phyloP scores from a whole-genome alignment of 1,140 invertebrate species.

The Drosophila sp. region DNA sequence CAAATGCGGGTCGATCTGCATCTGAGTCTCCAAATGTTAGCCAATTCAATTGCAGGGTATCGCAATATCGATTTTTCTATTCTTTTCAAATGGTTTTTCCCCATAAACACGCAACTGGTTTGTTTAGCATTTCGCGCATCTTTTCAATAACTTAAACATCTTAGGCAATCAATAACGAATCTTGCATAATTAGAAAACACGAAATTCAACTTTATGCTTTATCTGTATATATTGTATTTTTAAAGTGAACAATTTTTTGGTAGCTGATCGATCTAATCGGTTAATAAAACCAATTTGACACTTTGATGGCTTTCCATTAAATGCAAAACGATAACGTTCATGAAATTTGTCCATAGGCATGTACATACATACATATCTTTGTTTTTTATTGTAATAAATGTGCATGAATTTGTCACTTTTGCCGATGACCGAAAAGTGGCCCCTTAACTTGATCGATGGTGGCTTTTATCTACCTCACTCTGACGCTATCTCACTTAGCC shows the following conservation, averaged over 20 bases:
- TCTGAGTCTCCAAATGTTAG: too few relatives aligned
- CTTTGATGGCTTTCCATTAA: conserved; percentile 10
- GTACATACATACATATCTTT: not conserved
- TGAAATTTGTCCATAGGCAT: not conserved
- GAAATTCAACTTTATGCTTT: too few relatives aligned
- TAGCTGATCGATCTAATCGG: conserved; percentile 2
- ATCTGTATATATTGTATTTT: too few relatives aligned
- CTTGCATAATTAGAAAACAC: too few relatives aligned
- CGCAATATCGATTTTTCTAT: too few relatives aligned
- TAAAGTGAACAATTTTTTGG: not conserved
- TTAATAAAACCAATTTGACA: conserved; percentile 11
- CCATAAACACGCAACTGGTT: too few relatives aligned
- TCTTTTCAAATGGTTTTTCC: too few relatives aligned
- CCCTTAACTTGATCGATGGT: conserved; percentile 30
- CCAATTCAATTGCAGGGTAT: too few relatives aligned
- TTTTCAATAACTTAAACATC: too few relatives aligned
- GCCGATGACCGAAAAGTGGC: conserved; percentile 24
- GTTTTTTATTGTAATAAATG: conserved; percentile 39
- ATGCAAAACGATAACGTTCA: not conserved
- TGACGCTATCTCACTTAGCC: not conserved
- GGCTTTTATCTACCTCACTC: conserved; percentile 20
- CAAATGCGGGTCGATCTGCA: too few relatives aligned
- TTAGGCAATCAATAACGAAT: too few relatives aligned
- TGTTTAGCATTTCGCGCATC: too few relatives aligned
- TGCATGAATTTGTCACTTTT: conserved; percentile 59